These are phyloP conservation scores for Lithophane leautieri DNA, from an alignment of 2,888 invertebrate species.

Conservation along the genomic window DNA sequence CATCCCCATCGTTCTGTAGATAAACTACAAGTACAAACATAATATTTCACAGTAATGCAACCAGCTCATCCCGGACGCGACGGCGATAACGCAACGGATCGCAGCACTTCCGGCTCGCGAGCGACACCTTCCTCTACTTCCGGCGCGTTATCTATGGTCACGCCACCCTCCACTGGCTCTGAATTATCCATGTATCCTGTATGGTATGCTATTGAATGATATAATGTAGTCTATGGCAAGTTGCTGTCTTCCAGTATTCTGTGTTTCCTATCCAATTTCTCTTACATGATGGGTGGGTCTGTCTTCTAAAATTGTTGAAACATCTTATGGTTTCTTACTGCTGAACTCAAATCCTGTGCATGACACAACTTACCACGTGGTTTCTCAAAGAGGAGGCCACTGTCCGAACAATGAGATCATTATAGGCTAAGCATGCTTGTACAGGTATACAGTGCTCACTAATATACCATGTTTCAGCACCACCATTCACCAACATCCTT, in stretches of 20 bases:
- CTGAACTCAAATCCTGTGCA: slow-evolving; percentile 2
- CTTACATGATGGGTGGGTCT: neutral
- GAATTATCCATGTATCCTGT: slow-evolving; percentile 63
- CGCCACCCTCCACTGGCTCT: slow-evolving; percentile 59
- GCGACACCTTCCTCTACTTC: slow-evolving; percentile 76
- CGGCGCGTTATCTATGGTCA: slow-evolving; percentile 71
- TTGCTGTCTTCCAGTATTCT: slow-evolving; percentile 12
- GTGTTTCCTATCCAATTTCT: slow-evolving; percentile 5
- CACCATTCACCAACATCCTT: neutral
- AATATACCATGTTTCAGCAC: neutral
- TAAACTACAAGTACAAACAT: slow-evolving; percentile 49
- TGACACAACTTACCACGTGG: neutral
- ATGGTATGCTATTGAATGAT: slow-evolving; percentile 37
- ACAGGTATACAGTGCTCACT: no score
- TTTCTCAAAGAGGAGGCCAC: neutral
- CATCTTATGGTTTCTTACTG: neutral
- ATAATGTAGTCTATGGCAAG: slow-evolving; percentile 16
- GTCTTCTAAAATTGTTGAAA: neutral
- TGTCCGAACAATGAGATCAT: neutral
- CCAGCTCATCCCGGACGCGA: slow-evolving; percentile 60
- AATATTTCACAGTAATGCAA: slow-evolving; percentile 57
- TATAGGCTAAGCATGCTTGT: neutral
- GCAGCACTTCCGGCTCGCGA: slow-evolving; percentile 70
- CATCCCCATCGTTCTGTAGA: slow-evolving; percentile 25
- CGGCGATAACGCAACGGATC: slow-evolving; percentile 74